A percentile compares a stretch with the other conserved stretches of the same genome.
These are phyloP conservation scores for Ormyrus pomaceus DNA, from an alignment of 2,888 invertebrate genomes.

Conservation along the genomic window DNA sequence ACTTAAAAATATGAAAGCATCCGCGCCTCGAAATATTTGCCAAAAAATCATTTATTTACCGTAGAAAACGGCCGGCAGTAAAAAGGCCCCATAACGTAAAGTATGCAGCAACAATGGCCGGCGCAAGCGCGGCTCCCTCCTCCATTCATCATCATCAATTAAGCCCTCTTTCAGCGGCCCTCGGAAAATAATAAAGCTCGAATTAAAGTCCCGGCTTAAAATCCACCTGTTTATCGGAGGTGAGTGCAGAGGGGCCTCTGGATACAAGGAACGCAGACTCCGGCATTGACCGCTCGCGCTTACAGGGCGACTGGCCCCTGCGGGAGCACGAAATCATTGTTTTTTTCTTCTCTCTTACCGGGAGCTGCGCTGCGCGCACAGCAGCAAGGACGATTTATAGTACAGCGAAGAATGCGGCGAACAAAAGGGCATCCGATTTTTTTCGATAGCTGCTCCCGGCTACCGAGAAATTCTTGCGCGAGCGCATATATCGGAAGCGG, in stretches of 20 bases:
- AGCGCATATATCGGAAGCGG: slow-evolving; percentile 27
- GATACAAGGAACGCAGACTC: neutral
- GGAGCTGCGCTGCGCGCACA: slow-evolving; percentile 52
- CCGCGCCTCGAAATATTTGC: no score
- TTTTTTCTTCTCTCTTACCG: slow-evolving; percentile 12
- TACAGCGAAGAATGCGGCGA: slow-evolving; percentile 56
- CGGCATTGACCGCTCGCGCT: slow-evolving; percentile 18
- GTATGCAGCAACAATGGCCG: no score
- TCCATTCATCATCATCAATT: slow-evolving; percentile 4
- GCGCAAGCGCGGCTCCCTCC: no score
- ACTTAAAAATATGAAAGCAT: no score
- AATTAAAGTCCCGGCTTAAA: neutral
- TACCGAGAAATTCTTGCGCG: slow-evolving; percentile 57
- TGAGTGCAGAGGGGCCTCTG: neutral
- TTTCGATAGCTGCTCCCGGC: slow-evolving; percentile 51
- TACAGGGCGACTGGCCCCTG: slow-evolving; percentile 11
- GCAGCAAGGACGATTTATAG: slow-evolving; percentile 62
- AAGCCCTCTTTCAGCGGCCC: neutral
- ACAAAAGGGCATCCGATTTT: slow-evolving; percentile 58
- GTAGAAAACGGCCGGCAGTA: no score
- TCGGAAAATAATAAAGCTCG: slow-evolving; percentile 6
- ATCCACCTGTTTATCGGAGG: slow-evolving; percentile 15
- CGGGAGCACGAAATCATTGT: slow-evolving; percentile 45
- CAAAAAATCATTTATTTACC: no score
- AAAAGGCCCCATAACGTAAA: no score